Conservation (phyloP, 1,140 invertebrate species). For the Pectinophora gossypiella region DNA sequence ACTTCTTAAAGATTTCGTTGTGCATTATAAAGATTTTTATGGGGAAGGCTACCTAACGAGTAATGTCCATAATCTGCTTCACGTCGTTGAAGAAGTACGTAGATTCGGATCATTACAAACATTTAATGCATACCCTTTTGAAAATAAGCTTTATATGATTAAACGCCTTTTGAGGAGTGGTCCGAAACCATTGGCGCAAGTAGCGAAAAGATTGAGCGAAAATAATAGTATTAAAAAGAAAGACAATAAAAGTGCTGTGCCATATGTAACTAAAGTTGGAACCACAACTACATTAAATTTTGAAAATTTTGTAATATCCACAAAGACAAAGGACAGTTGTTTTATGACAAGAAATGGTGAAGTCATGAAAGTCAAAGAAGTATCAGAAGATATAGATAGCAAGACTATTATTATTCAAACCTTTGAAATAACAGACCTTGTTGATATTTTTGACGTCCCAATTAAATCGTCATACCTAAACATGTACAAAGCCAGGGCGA, state of each 20-base stretch:
- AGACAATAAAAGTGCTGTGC: background rate
- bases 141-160: constrained; percentile 24
- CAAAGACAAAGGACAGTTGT: constrained; percentile 7
- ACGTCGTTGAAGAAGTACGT: constrained; percentile 29
- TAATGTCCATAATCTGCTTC: constrained; percentile 28
- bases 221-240: background rate
- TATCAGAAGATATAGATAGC: background rate
- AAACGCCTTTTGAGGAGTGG: constrained; percentile 24
- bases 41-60: constrained; percentile 28
- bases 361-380: background rate
- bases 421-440: background rate
- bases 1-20: constrained; percentile 4
- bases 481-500: background rate
- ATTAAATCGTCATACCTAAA: constrained; percentile 1
- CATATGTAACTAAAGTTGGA: background rate
- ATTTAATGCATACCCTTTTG: constrained; percentile 31
- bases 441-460: background rate
- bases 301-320: constrained; percentile 10
- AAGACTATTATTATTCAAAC: background rate
- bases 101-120: constrained; percentile 24
- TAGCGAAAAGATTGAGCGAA: constrained; percentile 21
- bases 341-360: constrained; percentile 6
- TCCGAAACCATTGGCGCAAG: constrained; percentile 23
- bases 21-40: constrained; percentile 13
- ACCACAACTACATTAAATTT: constrained; percentile 1